Conservation (phyloP, 2,113 vertebrate species). For the Brachyhypopomus gauderio region DNA sequence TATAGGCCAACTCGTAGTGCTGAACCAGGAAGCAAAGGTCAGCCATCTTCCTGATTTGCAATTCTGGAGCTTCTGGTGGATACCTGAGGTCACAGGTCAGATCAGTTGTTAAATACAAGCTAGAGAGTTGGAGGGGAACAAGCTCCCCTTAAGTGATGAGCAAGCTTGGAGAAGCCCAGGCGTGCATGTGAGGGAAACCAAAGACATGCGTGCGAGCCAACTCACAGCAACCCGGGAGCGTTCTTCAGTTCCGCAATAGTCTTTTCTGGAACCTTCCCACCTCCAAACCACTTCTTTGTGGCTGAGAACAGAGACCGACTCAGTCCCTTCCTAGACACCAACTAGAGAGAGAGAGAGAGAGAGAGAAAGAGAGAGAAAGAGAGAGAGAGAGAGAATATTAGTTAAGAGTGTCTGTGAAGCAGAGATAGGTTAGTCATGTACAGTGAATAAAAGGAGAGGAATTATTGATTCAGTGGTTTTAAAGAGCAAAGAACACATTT, state of each 20-base stretch:
- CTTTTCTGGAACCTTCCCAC: constrained; percentile 95
- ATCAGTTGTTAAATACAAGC: not conserved
- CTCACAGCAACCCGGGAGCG: constrained; percentile 91
- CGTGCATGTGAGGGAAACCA: not conserved
- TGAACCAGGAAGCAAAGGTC: constrained; percentile 98
- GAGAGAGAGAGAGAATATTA: not conserved
- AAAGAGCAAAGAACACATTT: not conserved
- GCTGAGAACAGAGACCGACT: constrained; percentile 95
- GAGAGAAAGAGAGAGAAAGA: not conserved
- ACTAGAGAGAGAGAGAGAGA: constrained; percentile 68
- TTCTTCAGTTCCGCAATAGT: constrained; percentile 91
- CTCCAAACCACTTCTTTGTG: constrained; percentile 98
- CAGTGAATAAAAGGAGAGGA: not conserved
- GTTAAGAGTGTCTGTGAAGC: not conserved
- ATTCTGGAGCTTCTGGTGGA: constrained; percentile 95
- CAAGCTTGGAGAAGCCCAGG: no score
- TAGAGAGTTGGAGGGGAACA: no score
- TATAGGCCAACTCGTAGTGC: constrained; percentile 97
- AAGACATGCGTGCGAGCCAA: constrained; percentile 27
- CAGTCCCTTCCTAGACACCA: constrained; percentile 95
- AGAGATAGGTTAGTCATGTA: not conserved
- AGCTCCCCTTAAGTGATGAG: no score
- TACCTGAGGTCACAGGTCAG: constrained; percentile 77
- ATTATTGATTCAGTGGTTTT: not conserved
- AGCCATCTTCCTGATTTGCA: constrained; percentile 98